A percentile compares a stretch with the other conserved stretches of the same genome.
Conservation (phyloP, 2,797 vertebrate species). For the Sitta carolinensis region DNA sequence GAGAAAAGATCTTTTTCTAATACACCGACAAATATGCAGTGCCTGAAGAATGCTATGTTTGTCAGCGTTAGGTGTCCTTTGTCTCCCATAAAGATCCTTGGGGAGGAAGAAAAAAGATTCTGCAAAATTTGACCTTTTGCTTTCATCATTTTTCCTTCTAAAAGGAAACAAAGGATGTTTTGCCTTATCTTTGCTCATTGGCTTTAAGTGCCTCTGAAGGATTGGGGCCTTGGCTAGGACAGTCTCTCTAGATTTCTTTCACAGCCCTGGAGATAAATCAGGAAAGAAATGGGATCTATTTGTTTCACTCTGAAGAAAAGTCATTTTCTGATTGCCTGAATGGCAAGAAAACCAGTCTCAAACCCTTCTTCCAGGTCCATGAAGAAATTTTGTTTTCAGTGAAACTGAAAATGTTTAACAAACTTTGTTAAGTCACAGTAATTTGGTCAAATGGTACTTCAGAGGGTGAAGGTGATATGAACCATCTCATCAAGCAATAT, state of each 20-base stretch:
- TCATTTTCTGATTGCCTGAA: background rate
- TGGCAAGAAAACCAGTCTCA: background rate
- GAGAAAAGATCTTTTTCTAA: background rate
- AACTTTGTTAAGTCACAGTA: background rate
- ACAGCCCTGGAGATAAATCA: background rate
- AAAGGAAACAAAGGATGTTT: background rate
- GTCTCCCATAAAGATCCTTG: background rate
- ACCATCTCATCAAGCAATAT: background rate
- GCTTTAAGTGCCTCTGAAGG: background rate
- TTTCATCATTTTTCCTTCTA: background rate
- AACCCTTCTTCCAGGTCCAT: background rate
- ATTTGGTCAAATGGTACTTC: background rate
- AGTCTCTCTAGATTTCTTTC: background rate
- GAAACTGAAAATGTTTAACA: background rate
- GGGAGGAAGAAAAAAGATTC: rapidly evolving
- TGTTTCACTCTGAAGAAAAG: background rate
- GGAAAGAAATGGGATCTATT: background rate
- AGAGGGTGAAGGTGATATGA: background rate
- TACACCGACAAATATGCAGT: background rate
- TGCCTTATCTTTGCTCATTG: background rate
- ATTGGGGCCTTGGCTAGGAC: background rate
- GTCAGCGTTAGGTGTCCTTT: background rate
- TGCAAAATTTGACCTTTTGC: background rate
- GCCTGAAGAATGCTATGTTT: background rate
- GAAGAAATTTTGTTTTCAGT: background rate